Evolutionary conservation across 2,797 vertebrate species (phyloP), one percentile per base, ranked within the genome.

Genomic region (Tympanoctomys barrerae): DNA sequence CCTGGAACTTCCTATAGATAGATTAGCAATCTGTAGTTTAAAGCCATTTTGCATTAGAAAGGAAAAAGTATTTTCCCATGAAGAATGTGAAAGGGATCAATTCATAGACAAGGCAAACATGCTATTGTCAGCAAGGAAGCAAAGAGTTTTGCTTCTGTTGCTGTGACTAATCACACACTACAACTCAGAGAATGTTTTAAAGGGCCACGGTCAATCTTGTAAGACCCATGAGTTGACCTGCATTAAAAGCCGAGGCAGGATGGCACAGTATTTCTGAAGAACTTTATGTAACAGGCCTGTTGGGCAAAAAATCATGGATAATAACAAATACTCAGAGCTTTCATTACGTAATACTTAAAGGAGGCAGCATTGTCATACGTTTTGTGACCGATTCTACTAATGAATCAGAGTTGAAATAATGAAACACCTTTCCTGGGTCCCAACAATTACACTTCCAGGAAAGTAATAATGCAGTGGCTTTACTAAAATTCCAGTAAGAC

Each of bases 41-140:
- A 98, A 98, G 89, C 6, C 59, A 78, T 95, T 97, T 98, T 97
- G 73, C 92, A 94, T 97, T 80, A 81, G 91, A 96, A 97, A 89
- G 33, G 33, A 84, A 54, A 91, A 90, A 96, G 90, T 70, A 49
- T 78, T 97, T 96, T 98, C 98, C 97, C 91, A 0, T 61, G 97
- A 97, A 98, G 93, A 98, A 96, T 68, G 64, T 97, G 94, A 91
- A 88, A 95, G 94, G 89, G 95, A 98, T 98, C 98, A 97, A 97
- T 98, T 98, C 98, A 97, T 98, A 98, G 97, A 91, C 94, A 95
- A 98, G 98, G 95, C 97, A 98, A 98, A 98, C 97, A 98, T 97
- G 96, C 96, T 97, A 97, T 98, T 98, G 97, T 98, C 97, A 98
- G 98, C 98, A 98, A 98, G 95, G 95, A 97, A 98, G 97, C 95